Evolutionary conservation across 1,140 invertebrate genomes (phyloP).

Genomic region (Hylaeus anthracinus): DNA sequence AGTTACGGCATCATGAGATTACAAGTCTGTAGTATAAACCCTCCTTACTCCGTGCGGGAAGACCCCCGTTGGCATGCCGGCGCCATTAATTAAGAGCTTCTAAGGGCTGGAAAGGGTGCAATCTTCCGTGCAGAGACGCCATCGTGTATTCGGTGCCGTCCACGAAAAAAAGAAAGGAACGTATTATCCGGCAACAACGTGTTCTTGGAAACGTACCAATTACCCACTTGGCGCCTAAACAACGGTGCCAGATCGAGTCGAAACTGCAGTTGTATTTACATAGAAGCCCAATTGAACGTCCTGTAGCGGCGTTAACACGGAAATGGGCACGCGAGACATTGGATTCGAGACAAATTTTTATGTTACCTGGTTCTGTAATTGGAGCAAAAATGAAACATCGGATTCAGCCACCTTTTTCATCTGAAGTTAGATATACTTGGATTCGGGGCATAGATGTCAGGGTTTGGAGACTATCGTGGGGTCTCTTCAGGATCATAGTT

Average conservation of each 20-base stretch:
- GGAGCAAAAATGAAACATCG: no score
- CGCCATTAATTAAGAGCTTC: constrained; percentile 80
- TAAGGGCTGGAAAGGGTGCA: constrained; percentile 73
- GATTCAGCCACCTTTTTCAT: no score
- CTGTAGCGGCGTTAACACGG: neutral
- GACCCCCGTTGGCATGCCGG: constrained; percentile 57
- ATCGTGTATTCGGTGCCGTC: constrained; percentile 50
- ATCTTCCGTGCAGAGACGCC: constrained; percentile 67
- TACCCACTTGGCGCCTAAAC: constrained; percentile 13
- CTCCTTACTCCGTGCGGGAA: constrained; percentile 70
- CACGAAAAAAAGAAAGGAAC: constrained; percentile 57
- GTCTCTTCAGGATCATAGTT: no score
- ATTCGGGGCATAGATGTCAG: no score
- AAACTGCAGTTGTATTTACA: neutral
- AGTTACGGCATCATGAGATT: constrained; percentile 80
- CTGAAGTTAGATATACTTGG: no score
- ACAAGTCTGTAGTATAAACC: constrained; percentile 79
- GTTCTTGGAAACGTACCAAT: constrained; percentile 30
- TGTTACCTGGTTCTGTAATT: neutral
- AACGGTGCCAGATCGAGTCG: neutral
- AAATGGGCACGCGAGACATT: neutral
- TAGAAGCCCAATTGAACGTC: neutral
- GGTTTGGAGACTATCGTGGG: no score
- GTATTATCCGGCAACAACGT: constrained; percentile 49
- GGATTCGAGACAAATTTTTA: no score